Evolutionary conservation across 2,888 invertebrate genomes (phyloP), one percentile per base, ranked within the genome.

Genomic region (Slavum lentiscoides): DNA sequence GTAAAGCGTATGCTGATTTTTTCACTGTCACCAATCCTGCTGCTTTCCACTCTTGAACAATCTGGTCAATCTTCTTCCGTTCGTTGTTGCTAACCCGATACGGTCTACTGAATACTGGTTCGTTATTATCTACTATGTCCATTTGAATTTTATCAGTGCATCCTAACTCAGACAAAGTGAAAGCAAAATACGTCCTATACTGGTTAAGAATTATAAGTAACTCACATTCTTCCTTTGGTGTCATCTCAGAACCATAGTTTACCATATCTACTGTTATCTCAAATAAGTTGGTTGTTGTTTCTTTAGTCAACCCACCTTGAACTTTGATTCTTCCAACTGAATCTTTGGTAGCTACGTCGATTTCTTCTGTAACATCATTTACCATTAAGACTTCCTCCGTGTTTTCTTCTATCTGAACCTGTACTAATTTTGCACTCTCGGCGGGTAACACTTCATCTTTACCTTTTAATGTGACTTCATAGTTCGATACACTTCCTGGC

Each of bases 21-120:
- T 70, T 81, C 1, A 74, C 81, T 2, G 68, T 62, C 4, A 82
- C 74, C 13, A 74, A 19, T 39, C 82, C 69, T 0, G n/a, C 62
- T 2, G 37, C 69, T 5, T 74, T 59, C 74, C 68, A 81, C 23
- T 74, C 67, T 0, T 15, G 1, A 9, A 82, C 58, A 15, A 58
- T 70, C 13, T 37, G 19, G n/a, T 58, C 37, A 17, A 70, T 70
- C 9, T 11, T 70, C 7, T 23, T 8, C 0, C 73, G 9, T 23
- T 73, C 73, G 3, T 2, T 9, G 0, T 19, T 37, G 11, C 23
- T 73, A 3, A 69, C 5, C 13, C 62, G 49, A 19, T 82, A 82
- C 1, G 81, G 74, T 62, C 39, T 61, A 2, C 73, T 62, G 1
- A 69, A 61, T 9, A 61, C 39, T 21, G 82, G 82, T 39, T 21